Conservation (phyloP, 2,888 invertebrate genomes). For the Drosophila trichaetosa region DNA sequence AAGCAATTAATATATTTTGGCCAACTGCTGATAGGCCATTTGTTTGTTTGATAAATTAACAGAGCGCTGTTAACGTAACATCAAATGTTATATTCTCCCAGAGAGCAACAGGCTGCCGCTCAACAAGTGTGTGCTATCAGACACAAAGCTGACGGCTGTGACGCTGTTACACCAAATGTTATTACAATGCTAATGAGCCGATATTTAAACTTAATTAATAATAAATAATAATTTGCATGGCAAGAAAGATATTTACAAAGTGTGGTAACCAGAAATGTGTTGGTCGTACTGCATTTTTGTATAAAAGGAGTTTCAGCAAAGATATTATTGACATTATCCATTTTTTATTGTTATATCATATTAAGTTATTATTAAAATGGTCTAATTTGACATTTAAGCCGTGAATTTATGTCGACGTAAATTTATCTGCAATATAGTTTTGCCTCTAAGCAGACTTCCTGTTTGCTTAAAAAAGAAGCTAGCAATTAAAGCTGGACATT, state of each 20-base stretch:
- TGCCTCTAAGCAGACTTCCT: slow-evolving; percentile 25
- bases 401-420: neutral
- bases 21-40: slow-evolving; percentile 30
- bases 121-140: slow-evolving; percentile 26
- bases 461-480: slow-evolving; percentile 26
- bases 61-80: slow-evolving; percentile 32
- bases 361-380: neutral
- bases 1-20: neutral
- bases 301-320: neutral
- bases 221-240: neutral
- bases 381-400: neutral
- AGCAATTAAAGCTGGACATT: slow-evolving; percentile 58
- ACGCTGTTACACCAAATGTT: slow-evolving; percentile 3
- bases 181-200: slow-evolving; percentile 11
- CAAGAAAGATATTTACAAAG: neutral
- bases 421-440: neutral
- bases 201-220: neutral
- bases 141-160: slow-evolving; percentile 34
- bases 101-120: slow-evolving; percentile 32
- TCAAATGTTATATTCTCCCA: slow-evolving; percentile 2
- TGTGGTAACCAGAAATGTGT: neutral
- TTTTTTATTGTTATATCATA: neutral
- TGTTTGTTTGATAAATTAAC: slow-evolving; percentile 8
- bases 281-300: neutral
- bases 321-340: neutral